These are phyloP conservation scores for Drosophila gaucha DNA, from an alignment of 2,888 invertebrate species.

Conservation along the genomic window DNA sequence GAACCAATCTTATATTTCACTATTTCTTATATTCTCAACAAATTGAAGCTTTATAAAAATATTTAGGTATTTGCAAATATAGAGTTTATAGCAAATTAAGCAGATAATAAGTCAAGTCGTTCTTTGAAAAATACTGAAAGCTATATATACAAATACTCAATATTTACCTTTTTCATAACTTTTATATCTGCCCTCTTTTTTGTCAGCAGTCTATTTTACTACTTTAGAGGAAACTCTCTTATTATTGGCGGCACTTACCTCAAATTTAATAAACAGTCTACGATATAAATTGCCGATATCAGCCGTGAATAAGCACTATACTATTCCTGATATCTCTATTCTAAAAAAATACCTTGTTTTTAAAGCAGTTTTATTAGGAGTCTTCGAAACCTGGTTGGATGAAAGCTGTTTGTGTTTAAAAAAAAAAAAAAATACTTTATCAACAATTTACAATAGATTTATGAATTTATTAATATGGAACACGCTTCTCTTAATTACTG, in stretches of 20 bases:
- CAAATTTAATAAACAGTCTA: conserved; percentile 21
- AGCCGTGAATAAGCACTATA: conserved; percentile 15
- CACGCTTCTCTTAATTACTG: conserved; percentile 25
- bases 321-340: conserved; percentile 12
- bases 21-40: not conserved
- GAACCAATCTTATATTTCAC: too few species aligned
- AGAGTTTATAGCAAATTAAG: not conserved
- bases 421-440: conserved; percentile 9
- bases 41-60: not conserved
- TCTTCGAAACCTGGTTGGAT: conserved; percentile 1
- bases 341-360: conserved; percentile 19
- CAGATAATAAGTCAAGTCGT: too few species aligned
- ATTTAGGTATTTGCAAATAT: not conserved
- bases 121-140: not conserved
- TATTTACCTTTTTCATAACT: conserved; percentile 2
- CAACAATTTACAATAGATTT: conserved; percentile 26
- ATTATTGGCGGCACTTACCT: conserved; percentile 39
- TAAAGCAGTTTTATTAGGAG: conserved; percentile 18
- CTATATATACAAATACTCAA: not conserved
- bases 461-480: conserved; percentile 26
- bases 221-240: conserved; percentile 24
- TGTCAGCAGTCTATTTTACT: conserved; percentile 29
- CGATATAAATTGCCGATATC: conserved; percentile 42
- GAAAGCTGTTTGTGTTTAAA: conserved; percentile 3
- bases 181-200: conserved; percentile 4